Percentiles rank a stretch among this genome's conserved stretches.
Conservation (phyloP, 2,113 vertebrate genomes). For the Octodon degus region DNA sequence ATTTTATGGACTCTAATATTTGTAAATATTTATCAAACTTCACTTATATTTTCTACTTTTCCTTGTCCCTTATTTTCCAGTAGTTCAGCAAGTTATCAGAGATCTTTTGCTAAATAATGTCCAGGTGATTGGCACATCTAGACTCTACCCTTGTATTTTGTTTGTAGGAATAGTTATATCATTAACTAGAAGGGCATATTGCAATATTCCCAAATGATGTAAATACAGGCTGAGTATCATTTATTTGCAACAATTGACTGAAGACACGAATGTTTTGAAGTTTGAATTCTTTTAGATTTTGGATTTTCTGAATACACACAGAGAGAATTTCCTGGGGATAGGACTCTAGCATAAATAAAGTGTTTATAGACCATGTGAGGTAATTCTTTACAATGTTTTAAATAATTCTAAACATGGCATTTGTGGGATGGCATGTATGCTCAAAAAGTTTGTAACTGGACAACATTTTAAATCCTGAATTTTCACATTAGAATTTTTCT, state of each 20-base stretch:
- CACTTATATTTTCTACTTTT: neutral
- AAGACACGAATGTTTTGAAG: neutral
- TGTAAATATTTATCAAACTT: neutral
- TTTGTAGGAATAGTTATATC: constrained; percentile 15
- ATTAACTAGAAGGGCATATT: constrained; percentile 20
- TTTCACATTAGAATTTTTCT: neutral
- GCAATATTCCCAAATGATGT: neutral
- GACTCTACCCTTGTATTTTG: constrained; percentile 36
- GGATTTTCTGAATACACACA: neutral
- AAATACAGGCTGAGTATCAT: neutral
- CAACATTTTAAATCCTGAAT: neutral
- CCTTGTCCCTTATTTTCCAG: neutral
- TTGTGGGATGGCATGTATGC: too few species aligned
- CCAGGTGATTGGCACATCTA: neutral
- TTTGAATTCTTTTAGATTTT: neutral
- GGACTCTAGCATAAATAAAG: too few species aligned
- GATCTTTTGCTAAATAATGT: neutral
- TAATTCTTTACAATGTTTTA: neutral
- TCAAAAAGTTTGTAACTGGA: neutral
- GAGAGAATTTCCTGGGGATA: neutral
- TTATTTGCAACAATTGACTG: neutral
- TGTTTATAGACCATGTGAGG: neutral
- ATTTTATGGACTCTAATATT: neutral
- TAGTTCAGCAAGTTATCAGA: constrained; percentile 27
- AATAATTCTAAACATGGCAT: neutral